These are phyloP conservation scores for Idaea dimidiata DNA, from an alignment of 2,888 invertebrate species.

Conservation along the genomic window DNA sequence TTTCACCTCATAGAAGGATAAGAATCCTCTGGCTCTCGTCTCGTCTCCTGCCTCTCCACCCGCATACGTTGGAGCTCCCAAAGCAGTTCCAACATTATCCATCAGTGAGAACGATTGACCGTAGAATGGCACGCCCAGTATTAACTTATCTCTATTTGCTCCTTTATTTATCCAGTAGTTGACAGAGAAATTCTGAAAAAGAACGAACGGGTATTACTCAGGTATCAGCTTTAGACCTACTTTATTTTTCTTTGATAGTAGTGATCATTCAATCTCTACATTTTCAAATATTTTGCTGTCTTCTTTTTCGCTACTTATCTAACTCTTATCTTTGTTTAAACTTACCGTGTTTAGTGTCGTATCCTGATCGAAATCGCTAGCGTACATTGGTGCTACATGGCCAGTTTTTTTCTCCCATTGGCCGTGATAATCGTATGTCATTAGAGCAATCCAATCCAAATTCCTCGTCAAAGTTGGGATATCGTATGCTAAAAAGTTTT, in stretches of 20 bases:
- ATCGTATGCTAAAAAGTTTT: constrained; percentile 81
- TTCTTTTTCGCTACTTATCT: background rate
- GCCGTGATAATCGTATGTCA: constrained; percentile 95
- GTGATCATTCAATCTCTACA: background rate
- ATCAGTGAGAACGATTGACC: constrained; percentile 93
- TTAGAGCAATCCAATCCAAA: constrained; percentile 94
- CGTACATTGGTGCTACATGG: constrained; percentile 93
- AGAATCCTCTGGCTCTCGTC: constrained; percentile 92
- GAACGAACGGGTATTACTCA: background rate
- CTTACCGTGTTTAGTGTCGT: constrained; percentile 86
- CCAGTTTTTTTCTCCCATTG: constrained; percentile 96
- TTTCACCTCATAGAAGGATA: constrained; percentile 91
- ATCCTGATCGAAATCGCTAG: constrained; percentile 86
- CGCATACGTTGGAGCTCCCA: constrained; percentile 90
- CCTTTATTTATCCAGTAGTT: constrained; percentile 93
- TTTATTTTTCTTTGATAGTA: background rate
- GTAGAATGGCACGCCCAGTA: constrained; percentile 94
- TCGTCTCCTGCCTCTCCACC: constrained; percentile 94
- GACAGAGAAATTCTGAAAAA: constrained; percentile 89
- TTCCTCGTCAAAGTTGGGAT: constrained; percentile 87
- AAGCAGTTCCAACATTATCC: constrained; percentile 82
- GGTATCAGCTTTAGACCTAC: background rate
- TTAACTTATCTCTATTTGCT: constrained; percentile 87
- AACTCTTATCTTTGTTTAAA: background rate
- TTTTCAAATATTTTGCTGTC: background rate